phyloP scores from a whole-genome alignment of 2,113 vertebrate species.

The Aramus guarauna region DNA sequence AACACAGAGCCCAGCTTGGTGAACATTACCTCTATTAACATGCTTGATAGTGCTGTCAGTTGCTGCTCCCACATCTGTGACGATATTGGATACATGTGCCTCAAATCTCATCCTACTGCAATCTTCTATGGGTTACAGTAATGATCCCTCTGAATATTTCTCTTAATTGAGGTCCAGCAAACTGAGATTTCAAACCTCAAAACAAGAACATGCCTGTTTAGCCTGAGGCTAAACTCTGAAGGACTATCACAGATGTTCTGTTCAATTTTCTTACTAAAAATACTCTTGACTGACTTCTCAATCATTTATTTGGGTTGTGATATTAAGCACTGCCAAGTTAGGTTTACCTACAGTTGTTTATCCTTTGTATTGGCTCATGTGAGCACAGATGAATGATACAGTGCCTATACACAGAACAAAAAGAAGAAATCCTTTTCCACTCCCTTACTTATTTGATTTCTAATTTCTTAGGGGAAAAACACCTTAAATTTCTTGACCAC shows the following conservation, averaged over 20 bases:
- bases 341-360: not conserved
- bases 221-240: not conserved
- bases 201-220: not conserved
- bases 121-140: not conserved
- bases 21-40: not conserved
- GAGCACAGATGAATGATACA: not conserved
- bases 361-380: not conserved
- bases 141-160: not conserved
- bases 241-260: not conserved
- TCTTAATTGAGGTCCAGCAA: not conserved
- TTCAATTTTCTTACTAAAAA: not conserved
- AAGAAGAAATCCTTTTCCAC: not conserved
- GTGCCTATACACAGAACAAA: not conserved
- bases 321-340: not conserved
- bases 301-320: not conserved
- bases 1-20: not conserved
- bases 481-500: not conserved
- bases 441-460: not conserved
- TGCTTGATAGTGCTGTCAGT: not conserved
- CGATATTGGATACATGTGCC: not conserved
- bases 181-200: not conserved
- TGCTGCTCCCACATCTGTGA: not conserved
- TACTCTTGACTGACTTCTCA: not conserved
- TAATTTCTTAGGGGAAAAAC: not conserved
- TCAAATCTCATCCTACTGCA: not conserved